Conservation (phyloP, 2,797 vertebrate genomes). For the Champsocephalus esox region DNA sequence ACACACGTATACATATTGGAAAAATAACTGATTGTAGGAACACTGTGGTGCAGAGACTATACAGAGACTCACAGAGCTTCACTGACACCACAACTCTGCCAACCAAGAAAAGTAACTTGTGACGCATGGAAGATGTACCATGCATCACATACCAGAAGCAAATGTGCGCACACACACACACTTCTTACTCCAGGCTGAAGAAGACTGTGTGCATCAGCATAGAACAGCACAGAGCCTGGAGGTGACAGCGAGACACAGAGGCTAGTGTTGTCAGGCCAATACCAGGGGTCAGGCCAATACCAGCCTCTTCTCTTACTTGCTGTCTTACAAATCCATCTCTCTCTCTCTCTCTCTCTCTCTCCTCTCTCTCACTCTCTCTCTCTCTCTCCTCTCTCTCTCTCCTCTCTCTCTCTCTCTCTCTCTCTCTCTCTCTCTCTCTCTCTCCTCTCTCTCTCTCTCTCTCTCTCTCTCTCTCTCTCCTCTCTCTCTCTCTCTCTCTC, state of each 20-base stretch:
- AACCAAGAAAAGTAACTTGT: background rate
- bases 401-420: background rate
- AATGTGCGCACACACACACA: constrained; percentile 3
- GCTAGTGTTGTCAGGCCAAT: constrained; percentile 67
- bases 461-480: too few species aligned
- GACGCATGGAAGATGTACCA: background rate
- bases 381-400: too few species aligned
- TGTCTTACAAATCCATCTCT: constrained; percentile 7
- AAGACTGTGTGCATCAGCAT: constrained; percentile 54
- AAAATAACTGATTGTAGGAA: constrained; percentile 24
- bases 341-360: too few species aligned
- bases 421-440: too few species aligned
- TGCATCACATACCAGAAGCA: constrained; percentile 3
- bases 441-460: too few species aligned
- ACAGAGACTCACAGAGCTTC: background rate
- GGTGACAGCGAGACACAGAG: constrained; percentile 62
- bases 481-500: too few species aligned
- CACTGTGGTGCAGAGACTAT: background rate
- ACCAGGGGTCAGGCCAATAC: constrained; percentile 69
- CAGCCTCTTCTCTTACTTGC: constrained; percentile 21
- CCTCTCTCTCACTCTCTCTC: background rate
- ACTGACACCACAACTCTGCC: background rate
- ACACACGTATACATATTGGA: constrained; percentile 35
- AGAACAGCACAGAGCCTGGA: constrained; percentile 61
- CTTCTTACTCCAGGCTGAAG: constrained; percentile 49